Evolutionary conservation across 2,113 vertebrate genomes (phyloP).

Genomic region (Archocentrus centrarchus): DNA sequence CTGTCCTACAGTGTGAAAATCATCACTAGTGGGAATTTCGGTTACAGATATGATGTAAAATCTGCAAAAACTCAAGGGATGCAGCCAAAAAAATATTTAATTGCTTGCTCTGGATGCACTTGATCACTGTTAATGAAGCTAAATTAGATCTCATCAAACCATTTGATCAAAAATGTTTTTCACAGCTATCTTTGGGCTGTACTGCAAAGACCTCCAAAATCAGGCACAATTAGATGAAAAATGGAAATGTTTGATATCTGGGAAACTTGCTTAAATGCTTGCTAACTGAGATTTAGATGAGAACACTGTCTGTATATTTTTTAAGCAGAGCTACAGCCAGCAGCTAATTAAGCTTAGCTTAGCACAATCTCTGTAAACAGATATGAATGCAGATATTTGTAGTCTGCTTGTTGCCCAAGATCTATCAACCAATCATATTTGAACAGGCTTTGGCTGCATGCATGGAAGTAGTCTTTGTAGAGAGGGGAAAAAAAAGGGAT

Average conservation of each 20-base stretch:
- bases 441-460: background rate
- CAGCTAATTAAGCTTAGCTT: conserved; percentile 4
- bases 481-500: background rate
- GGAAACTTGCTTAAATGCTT: background rate
- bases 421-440: background rate
- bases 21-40: conserved; percentile 9
- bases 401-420: background rate
- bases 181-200: background rate
- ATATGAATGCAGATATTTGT: background rate
- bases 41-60: conserved; percentile 13
- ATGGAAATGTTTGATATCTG: conserved; percentile 16
- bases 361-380: background rate
- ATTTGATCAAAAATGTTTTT: background rate
- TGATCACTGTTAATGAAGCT: background rate
- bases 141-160: background rate
- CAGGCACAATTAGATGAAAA: background rate
- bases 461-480: background rate
- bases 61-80: background rate
- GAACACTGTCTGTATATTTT: background rate
- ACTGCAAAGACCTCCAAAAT: background rate
- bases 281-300: background rate
- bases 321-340: background rate
- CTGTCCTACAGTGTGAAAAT: background rate
- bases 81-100: background rate
- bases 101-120: background rate